Base-by-base conservation (phyloP, 2,113 vertebrate genomes). In the Chlamydotis undulata region DNA sequence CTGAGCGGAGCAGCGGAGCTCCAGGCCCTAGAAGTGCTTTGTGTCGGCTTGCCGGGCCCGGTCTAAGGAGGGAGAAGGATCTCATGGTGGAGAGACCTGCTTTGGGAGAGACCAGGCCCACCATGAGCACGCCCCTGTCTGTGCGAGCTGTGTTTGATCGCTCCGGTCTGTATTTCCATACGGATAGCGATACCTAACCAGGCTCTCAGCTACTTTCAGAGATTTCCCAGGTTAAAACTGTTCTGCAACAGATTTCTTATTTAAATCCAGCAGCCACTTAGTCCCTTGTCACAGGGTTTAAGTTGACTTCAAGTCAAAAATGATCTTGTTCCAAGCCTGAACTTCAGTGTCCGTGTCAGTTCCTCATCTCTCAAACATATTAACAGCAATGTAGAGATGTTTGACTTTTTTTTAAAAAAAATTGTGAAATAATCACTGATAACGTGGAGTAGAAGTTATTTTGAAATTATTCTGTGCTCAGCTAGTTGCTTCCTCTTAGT, bases 41-140 rank as follows among this genome's bases (percentile, higher is more conserved):
- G 1, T 31, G 7, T 63, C 33, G 14, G 33, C 31, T 59, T 61
- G 81, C 19, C 28, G 3, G 9, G 47, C 17, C 1, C 0, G 7
- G 6, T 29, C 49, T 19, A 26, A 16, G 0, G 22, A 41, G 53
- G n/a, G 17, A 49, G 64, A 60, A 45, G 49, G 7, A 13, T 25
- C 57, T 60, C 47, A 63, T 19, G 41, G 26, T 2, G 2, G 39
- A 49, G 41, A 14, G 45, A 73, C 26, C 45, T 26, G 39, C 43
- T 71, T 57, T 12, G 7, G 49, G 14, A 75, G 52, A 56, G 24
- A 29, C 14, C 18, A 43, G 41, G 2, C 35, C 12, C n/a, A 43
- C 41, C 41, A 16, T 7, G 7, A 29, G 17, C 10, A 11, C 6
- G 0, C 4, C n/a, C 31, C 28, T 5, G 12, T 7, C 6, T 31